Conservation (phyloP, 2,888 invertebrate species). For the Cryptus viduatorius region DNA sequence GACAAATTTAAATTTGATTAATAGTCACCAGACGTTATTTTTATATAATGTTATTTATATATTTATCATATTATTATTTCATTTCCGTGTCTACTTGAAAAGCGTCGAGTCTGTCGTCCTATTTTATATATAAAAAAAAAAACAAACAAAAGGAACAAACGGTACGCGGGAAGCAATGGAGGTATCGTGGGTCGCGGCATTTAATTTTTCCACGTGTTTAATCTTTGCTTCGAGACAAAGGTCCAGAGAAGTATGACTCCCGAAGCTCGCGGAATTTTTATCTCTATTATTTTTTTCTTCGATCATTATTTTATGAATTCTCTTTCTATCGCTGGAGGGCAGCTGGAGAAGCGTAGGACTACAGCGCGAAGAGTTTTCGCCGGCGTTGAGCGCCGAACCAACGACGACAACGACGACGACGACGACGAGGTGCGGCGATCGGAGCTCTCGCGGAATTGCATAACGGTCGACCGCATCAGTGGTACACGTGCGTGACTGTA, state of each 20-base stretch:
- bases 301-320: background rate
- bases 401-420: conserved; percentile 7
- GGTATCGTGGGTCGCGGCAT: conserved; percentile 59
- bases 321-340: background rate
- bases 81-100: too few relatives aligned
- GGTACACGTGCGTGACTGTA: conserved; percentile 41
- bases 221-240: conserved; percentile 73
- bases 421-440: conserved; percentile 55
- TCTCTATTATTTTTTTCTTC: background rate
- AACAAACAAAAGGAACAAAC: too few relatives aligned
- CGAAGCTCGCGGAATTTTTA: background rate
- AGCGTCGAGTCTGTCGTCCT: too few relatives aligned
- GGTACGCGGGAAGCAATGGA: too few relatives aligned
- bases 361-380: background rate
- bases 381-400: background rate
- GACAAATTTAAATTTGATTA: background rate
- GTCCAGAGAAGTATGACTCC: conserved; percentile 45
- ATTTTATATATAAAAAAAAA: too few relatives aligned
- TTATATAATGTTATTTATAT: too few relatives aligned
- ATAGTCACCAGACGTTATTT: too few relatives aligned
- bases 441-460: conserved; percentile 75
- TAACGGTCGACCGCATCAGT: conserved; percentile 74
- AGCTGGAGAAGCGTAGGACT: background rate
- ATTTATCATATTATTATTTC: too few relatives aligned
- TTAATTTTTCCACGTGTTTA: conserved; percentile 67